Conservation (phyloP, 2,113 vertebrate species). For the Hyperopisus bebe region DNA sequence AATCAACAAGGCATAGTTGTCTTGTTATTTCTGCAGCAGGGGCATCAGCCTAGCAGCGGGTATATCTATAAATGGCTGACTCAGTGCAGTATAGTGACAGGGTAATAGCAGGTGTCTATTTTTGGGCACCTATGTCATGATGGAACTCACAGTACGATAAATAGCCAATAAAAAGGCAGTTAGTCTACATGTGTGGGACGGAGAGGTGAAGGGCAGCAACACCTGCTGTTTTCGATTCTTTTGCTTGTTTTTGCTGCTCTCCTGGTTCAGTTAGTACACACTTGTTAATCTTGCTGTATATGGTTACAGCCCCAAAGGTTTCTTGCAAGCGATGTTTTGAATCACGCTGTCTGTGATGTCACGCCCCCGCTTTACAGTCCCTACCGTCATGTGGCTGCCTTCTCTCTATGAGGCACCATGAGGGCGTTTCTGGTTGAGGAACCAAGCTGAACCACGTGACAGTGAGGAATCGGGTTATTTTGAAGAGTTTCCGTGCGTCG, state of each 20-base stretch:
- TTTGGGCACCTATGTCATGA: not conserved
- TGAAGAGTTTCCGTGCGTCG: not conserved
- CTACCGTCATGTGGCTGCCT: not conserved
- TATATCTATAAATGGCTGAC: not conserved
- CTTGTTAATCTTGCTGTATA: not conserved
- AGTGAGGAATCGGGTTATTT: not conserved
- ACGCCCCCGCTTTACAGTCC: not conserved
- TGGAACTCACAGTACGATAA: not conserved
- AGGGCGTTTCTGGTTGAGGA: not conserved
- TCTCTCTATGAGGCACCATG: too few species aligned
- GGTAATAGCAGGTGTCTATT: not conserved
- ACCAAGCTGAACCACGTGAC: not conserved
- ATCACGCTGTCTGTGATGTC: not conserved
- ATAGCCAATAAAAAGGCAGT: not conserved
- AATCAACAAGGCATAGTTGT: not conserved
- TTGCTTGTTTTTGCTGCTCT: not conserved
- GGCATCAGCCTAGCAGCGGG: not conserved
- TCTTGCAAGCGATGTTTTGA: not conserved
- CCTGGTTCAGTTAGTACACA: not conserved
- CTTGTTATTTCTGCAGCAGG: not conserved
- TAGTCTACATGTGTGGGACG: not conserved
- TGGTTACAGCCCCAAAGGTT: not conserved
- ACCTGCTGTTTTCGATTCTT: not conserved
- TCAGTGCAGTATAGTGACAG: not conserved
- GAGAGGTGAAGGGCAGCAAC: not conserved